Evolutionary conservation across 2,797 vertebrate species (phyloP).

Genomic region (Enoplosus armatus): DNA sequence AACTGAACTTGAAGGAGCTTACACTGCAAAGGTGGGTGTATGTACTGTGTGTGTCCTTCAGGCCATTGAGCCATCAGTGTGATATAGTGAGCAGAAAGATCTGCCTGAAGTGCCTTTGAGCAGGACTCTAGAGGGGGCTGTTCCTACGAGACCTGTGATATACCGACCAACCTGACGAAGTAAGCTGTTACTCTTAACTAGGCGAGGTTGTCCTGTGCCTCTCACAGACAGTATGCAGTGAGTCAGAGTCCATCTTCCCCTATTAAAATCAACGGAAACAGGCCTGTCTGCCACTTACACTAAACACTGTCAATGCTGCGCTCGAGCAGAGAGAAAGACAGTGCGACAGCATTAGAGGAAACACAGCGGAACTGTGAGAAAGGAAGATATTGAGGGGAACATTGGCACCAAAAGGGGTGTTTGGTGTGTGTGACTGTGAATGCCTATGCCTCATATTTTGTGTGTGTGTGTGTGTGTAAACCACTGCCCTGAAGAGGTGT

Average conservation of each 20-base stretch:
- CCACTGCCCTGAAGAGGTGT: slow-evolving; percentile 8
- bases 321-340: slow-evolving; percentile 13
- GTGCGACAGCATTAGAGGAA: slow-evolving; percentile 18
- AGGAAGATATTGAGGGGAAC: background rate
- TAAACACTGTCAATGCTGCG: slow-evolving; percentile 20
- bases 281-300: slow-evolving; percentile 17
- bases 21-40: background rate
- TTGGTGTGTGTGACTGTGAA: slow-evolving; percentile 7
- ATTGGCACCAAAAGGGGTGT: background rate
- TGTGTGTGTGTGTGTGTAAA: slow-evolving; percentile 3
- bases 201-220: slow-evolving; percentile 4
- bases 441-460: slow-evolving; percentile 3
- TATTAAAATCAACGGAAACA: slow-evolving; percentile 46
- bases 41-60: background rate
- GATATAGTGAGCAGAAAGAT: background rate
- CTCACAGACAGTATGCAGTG: slow-evolving; percentile 24
- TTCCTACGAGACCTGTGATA: slow-evolving; percentile 6
- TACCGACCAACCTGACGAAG: background rate
- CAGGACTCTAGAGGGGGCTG: background rate
- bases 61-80: background rate
- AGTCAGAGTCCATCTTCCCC: slow-evolving; percentile 48
- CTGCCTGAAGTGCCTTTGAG: slow-evolving; percentile 24
- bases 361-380: slow-evolving; percentile 1
- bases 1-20: background rate
- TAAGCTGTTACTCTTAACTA: background rate